Base-by-base conservation (phyloP, 2,113 vertebrate species). In the Nesogale talazaci region DNA sequence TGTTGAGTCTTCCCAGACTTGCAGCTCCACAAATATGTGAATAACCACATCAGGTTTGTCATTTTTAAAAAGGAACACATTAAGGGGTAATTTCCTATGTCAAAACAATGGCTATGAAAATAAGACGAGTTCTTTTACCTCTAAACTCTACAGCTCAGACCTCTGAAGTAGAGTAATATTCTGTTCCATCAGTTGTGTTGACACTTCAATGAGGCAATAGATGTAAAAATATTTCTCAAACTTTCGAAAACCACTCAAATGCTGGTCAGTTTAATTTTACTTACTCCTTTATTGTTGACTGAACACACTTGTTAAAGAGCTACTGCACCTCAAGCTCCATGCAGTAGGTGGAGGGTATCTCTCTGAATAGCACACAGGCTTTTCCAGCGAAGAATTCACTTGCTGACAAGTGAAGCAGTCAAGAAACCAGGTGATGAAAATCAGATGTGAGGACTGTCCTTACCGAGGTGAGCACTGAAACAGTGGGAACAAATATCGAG, bases 191-290 rank as follows among this genome's bases (percentile, higher is more conserved):
- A 8, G 40, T 7, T 38, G 9, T 15, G 80, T 17, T 2, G 23
- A 40, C 38, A 29, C 14, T 82, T 78, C 72, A 52, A 22, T 38
- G 61, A 76, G 22, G 75, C 2, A 17, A 23, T 31, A 6, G 0
- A 61, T 16, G n/a, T 78, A 23, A 75, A 90, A 67, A 6, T 22
- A 74, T 70, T 2, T 9, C 46, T 11, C 17, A n/a, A 87, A 78
- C 2, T 19, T 77, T 22, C 52, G 36, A 59, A 9, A 8, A 74
- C 12, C 40, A 38, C 86, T 34, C 6, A 82, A 61, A 87, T 46
- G 81, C 9, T 19, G 46, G 14, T 65, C 11, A 6, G 38, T 93
- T 93, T 31, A 74, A 79, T 93, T 93, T 34, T 74, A 79, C 92
- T 69, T 25, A 89, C n/a, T 63, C 40, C 19, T 0, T 40, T 75